phyloP scores from a whole-genome alignment of 2,113 vertebrate species.

The Fulica atra region DNA sequence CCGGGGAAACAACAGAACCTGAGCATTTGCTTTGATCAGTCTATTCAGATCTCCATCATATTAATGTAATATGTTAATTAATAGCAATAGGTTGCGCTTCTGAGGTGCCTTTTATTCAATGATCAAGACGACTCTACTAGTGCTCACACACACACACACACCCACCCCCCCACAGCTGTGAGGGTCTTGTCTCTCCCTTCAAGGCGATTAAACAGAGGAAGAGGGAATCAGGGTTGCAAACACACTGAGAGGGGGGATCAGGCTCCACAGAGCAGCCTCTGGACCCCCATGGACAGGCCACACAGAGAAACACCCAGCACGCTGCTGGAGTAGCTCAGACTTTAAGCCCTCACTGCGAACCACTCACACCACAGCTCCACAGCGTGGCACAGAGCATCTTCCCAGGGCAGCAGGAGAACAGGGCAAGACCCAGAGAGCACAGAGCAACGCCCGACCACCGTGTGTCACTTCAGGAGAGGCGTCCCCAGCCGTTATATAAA shows the following conservation, averaged over 20 bases:
- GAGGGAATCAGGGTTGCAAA: background rate
- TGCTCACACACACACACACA: no score
- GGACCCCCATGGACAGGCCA: fast-evolving
- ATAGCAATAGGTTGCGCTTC: background rate
- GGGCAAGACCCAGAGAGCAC: background rate
- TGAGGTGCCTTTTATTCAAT: background rate
- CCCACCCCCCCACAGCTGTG: no score
- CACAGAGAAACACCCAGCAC: fast-evolving
- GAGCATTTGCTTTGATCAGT: background rate
- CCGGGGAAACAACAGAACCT: background rate
- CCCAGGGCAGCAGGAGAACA: background rate
- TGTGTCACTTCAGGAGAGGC: conserved; percentile 45
- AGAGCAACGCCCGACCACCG: background rate
- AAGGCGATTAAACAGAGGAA: background rate
- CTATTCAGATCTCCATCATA: background rate
- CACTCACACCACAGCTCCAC: background rate
- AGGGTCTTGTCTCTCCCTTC: background rate
- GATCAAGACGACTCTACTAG: background rate
- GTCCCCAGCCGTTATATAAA: conserved; percentile 45
- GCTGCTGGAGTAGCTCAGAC: background rate
- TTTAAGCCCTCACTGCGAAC: background rate
- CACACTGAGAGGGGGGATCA: fast-evolving
- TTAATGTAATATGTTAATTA: background rate
- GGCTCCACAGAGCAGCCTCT: background rate
- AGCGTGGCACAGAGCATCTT: fast-evolving